Conservation (phyloP, 2,113 vertebrate species). For the Toxostoma redivivum region DNA sequence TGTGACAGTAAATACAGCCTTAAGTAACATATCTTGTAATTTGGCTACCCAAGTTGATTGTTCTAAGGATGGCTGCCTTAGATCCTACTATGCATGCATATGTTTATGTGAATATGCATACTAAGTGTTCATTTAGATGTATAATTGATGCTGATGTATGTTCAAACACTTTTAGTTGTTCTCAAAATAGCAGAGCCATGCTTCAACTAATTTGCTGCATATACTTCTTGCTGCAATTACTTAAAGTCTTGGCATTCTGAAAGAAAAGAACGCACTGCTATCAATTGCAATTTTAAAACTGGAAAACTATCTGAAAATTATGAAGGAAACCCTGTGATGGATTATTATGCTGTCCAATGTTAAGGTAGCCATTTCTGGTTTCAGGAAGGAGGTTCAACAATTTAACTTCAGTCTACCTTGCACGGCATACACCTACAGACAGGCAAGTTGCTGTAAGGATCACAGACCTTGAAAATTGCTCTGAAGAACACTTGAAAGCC, state of each 20-base stretch:
- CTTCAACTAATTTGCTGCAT: not conserved
- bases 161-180: not conserved
- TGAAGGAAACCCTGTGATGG: not conserved
- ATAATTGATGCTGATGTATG: not conserved
- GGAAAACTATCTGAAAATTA: not conserved
- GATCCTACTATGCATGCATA: not conserved
- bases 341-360: not conserved
- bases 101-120: not conserved
- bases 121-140: not conserved
- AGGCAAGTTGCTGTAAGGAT: conserved; percentile 87
- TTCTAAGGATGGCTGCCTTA: not conserved
- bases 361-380: conserved; percentile 36
- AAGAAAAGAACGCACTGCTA: not conserved
- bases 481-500: conserved; percentile 89
- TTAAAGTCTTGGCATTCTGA: not conserved
- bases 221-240: not conserved
- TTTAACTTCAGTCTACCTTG: conserved; percentile 89
- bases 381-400: conserved; percentile 91
- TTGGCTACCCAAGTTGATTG: not conserved
- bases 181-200: not conserved
- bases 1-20: not conserved
- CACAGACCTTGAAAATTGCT: conserved; percentile 93
- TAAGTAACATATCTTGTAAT: not conserved
- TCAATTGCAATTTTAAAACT: not conserved
- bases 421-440: conserved; percentile 86